Base-by-base conservation (phyloP, 2,888 invertebrate genomes). In the Lycocerus yunnanus region DNA sequence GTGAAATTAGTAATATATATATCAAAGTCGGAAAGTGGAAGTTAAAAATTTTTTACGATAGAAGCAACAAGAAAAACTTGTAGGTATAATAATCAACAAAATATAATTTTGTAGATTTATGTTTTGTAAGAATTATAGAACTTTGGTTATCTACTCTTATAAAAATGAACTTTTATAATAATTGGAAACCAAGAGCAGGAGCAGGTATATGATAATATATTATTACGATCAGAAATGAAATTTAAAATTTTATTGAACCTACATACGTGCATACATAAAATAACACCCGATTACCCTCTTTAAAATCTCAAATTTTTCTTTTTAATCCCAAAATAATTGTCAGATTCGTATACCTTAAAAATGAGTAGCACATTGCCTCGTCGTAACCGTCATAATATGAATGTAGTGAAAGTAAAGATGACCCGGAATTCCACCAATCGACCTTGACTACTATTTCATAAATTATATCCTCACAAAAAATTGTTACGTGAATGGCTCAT, bases 391-490 rank as follows among this genome's bases (percentile, higher is more conserved):
- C 18, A 63, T 63, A 63, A 63, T 61, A 61, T 18, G 21, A 15
- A 15, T 13, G 21, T 15, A 66, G 66, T 43, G 66, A 66, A 66
- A 66, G 66, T 66, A 66, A 66, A 43, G 66, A 66, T 66, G 66
- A 66, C 66, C 66, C 66, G 66, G 43, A 27, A 66, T 66, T 66
- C 24, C 43, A 66, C 66, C 6, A 24, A 24, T 15, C 66, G 66
- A 21, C 66, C 66, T 66, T 66, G 24, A 66, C 24, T 11, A 24
- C 6, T 43, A 43, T 2, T n/a, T 43, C 6, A 43, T 43, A 43
- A 43, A n/a, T 43, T 43, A 27, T 27, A n/a, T 43, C 43, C n/a
- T 43, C 43, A n/a, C 43, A n/a, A 43, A n/a, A n/a, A n/a, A 43
- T 43, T 2, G 43, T 43, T 43, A 43, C n/a, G 43, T 8, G 6